Base-by-base conservation (phyloP, 2,113 vertebrate genomes). In the Mixornis gularis region DNA sequence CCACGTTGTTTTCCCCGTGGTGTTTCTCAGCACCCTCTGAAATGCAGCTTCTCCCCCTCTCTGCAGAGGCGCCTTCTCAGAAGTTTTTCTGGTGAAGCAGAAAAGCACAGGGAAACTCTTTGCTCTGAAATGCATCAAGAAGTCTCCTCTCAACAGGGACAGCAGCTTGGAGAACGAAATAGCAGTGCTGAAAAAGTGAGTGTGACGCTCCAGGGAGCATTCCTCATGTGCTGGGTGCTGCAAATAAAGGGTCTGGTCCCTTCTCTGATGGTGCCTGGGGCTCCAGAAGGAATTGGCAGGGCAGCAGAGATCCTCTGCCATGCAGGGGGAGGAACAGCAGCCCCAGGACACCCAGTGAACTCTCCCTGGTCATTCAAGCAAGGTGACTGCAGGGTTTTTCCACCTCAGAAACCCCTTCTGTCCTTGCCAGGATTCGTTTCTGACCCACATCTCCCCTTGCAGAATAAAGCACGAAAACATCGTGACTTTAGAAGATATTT, bases 401-500 rank as follows among this genome's bases (percentile, higher is more conserved):
- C 65, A 53, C 16, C 62, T 25, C 36, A 43, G 48, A 41, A 68
- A 24, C 56, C 29, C 1, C 60, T 49, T 46, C 48, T 17, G 29
- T 40, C 76, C 48, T 59, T 13, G 16, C 48, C 51, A 22, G 41
- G 24, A 29, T 69, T 53, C 15, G 7, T 52, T 78, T 77, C 29
- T 94, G 60, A 96, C 72, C 49, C 26, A 12, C 66, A 2, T 19
- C 56, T 95, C 21, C 93, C 69, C 95, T 66, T 60, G 89, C 97
- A 99, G 99, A 94, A 98, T 99, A 96, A 99, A 99, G 90, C 99
- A 99, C 1, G 98, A 99, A 27, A 99, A 99, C 89, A 99, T 99
- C 1, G 98, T 99, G 85, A 98, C 98, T 29, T 96, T 99, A 91
- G 99, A 99, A 85, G 99, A 99, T 29, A 99, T 99, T 96, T 99